Base-by-base conservation (phyloP, 2,888 invertebrate genomes). In the Athalia rosae region DNA sequence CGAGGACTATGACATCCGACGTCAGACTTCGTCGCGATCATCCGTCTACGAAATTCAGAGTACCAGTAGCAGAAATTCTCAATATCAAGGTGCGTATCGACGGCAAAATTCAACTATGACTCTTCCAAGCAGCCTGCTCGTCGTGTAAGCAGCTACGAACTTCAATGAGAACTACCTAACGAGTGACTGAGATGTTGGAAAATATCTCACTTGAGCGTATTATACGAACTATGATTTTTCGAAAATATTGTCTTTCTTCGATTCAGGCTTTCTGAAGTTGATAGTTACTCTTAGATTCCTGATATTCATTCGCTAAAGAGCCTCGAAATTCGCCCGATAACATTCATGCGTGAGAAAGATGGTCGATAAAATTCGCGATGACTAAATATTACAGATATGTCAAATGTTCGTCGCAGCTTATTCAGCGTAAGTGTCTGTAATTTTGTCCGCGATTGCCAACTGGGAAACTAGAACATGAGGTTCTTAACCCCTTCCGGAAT, bases 391-490 rank as follows among this genome's bases (percentile, higher is more conserved):
- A 28, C 28, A 0, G 28, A 62, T 28, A 62, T 5, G 15, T 13
- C 4, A 58, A n/a, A 58, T 58, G 8, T n/a, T 58, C 58, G 0
- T 5, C 13, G 4, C 11, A 4, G 13, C n/a, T 62, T 7, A 62
- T 41, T 28, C 62, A 9, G 41, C 41, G 62, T 41, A 7, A 7
- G 41, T 6, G 62, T 28, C 28, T 62, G 62, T 6, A 15, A 62
- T 67, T 67, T 53, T n/a, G 9, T 8, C 50, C 41, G 9, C 80
- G 83, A 83, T 84, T 83, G 83, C 83, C 83, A 82, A 79, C 77
- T 80, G 80, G 80, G 81, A 80, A 88, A 88, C 81, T 86, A 80
- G 87, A 87, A 79, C 88, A 84, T 78, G 84, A 88, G 88, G 88
- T 88, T 88, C 88, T 88, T 88, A 84, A 88, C 88, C 88, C 82